Percentiles rank a stretch among this genome's conserved stretches.
These are phyloP conservation scores for Mythimna loreyi DNA, from an alignment of 2,888 invertebrate species.

Conservation along the genomic window DNA sequence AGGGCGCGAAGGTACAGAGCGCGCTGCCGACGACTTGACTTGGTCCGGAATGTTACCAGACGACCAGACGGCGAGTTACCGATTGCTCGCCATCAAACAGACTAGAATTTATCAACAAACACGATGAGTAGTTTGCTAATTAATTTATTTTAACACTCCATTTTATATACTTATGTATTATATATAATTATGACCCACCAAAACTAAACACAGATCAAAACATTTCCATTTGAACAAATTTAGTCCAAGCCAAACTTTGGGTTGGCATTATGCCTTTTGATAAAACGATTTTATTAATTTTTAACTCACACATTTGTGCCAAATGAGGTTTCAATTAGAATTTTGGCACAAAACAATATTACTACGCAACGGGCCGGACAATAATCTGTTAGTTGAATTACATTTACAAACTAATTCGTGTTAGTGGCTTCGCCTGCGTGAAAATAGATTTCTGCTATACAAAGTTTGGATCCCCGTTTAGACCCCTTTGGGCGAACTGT, in stretches of 20 bases:
- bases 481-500: too few species aligned
- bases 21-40: too few species aligned
- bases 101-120: too few species aligned
- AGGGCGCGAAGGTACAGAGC: too few species aligned
- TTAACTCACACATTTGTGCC: constrained; percentile 31
- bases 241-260: background rate
- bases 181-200: too few species aligned
- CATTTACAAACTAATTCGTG: background rate
- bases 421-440: too few species aligned
- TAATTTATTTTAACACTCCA: too few species aligned
- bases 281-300: constrained; percentile 33
- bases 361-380: background rate
- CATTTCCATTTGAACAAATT: background rate
- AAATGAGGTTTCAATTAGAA: constrained; percentile 46
- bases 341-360: constrained; percentile 20
- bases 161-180: too few species aligned
- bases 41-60: too few species aligned
- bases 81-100: too few species aligned
- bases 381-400: background rate
- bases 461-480: background rate
- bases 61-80: too few species aligned
- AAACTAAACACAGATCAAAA: background rate
- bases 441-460: background rate
- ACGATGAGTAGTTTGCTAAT: too few species aligned
- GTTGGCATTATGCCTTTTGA: constrained; percentile 26